Evolutionary conservation across 35 echinoderm and acorn worm genomes (phyloP).

Genomic region (Apostichopus californicus): DNA sequence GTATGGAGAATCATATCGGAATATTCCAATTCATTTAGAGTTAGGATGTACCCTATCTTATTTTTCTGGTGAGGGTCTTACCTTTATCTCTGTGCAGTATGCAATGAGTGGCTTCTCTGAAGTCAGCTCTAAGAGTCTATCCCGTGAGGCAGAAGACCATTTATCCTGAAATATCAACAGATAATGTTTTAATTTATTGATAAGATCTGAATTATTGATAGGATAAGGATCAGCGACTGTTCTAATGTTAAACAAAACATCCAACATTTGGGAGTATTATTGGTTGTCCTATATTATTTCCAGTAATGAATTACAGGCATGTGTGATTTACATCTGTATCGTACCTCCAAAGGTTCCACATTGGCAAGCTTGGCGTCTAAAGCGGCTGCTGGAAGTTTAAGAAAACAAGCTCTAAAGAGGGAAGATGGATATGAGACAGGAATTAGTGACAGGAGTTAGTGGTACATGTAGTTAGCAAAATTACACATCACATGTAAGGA

Average conservation of each 20-base stretch:
- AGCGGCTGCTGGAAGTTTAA: constrained; percentile 77
- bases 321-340: not conserved
- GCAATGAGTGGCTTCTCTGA: constrained; percentile 76
- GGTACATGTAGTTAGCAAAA: too few relatives aligned
- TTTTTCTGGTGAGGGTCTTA: not conserved
- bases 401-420: constrained; percentile 65
- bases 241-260: too few relatives aligned
- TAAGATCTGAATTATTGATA: too few relatives aligned
- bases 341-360: constrained; percentile 80
- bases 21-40: too few relatives aligned
- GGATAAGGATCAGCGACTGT: too few relatives aligned
- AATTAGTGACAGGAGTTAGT: not conserved
- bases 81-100: constrained; percentile 67
- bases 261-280: too few relatives aligned
- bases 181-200: not conserved
- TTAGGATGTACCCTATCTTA: too few relatives aligned
- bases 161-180: constrained; percentile 65
- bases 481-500: too few relatives aligned
- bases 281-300: too few relatives aligned
- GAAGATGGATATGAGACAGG: not conserved
- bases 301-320: too few relatives aligned
- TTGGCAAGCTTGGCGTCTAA: constrained; percentile 74
- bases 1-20: too few relatives aligned
- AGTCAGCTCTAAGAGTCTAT: constrained; percentile 69
- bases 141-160: constrained; percentile 65